These are phyloP conservation scores for Sphaerodactylus townsendi DNA, from an alignment of 2,113 vertebrate species.

Conservation along the genomic window DNA sequence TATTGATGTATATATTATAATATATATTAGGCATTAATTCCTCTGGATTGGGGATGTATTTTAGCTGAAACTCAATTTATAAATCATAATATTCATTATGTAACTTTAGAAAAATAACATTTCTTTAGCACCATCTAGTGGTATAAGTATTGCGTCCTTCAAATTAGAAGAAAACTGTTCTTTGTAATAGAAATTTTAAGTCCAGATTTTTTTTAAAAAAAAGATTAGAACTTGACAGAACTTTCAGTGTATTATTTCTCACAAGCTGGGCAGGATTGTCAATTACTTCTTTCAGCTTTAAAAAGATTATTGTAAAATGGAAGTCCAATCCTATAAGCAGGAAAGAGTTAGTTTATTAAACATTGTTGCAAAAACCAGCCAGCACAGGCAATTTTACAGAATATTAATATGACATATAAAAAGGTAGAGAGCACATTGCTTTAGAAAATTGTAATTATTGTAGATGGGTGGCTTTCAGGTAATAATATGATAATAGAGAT, in stretches of 20 bases:
- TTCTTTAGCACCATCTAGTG: constrained; percentile 77
- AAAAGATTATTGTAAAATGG: not conserved
- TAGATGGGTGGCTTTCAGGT: too few relatives aligned
- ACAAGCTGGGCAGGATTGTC: not conserved
- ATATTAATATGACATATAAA: too few relatives aligned
- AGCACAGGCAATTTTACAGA: too few relatives aligned
- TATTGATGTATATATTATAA: too few relatives aligned
- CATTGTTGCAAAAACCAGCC: too few relatives aligned
- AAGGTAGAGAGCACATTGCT: too few relatives aligned
- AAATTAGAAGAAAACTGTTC: constrained; percentile 7
- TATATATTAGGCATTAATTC: constrained; percentile 1
- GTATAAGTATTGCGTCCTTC: constrained; percentile 22
- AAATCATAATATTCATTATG: not conserved
- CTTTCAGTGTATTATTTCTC: not conserved
- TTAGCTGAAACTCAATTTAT: not conserved
- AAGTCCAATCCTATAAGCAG: too few relatives aligned
- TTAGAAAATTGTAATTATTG: too few relatives aligned
- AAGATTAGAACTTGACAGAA: not conserved
- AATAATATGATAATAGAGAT: too few relatives aligned
- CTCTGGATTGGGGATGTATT: not conserved
- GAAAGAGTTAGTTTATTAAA: too few relatives aligned
- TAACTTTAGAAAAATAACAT: constrained; percentile 24
- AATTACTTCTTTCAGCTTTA: not conserved
- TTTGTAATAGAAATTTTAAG: rapidly evolving
- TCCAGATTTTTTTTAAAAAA: not conserved